Base-by-base conservation (phyloP, 2,797 vertebrate species). In the Anguilla pacifica region DNA sequence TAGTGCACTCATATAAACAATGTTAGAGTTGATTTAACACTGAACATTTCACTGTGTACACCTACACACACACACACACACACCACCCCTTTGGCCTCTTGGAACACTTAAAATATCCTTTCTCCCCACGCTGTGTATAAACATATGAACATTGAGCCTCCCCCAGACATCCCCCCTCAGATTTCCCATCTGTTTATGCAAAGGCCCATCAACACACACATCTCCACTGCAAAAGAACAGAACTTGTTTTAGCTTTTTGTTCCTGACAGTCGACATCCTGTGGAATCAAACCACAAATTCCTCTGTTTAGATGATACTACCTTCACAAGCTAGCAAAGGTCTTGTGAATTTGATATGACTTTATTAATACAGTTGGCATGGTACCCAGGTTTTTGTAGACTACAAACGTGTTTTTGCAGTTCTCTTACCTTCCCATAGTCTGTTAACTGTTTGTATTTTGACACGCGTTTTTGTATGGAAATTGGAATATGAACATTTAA, bases 101-200 rank as follows among this genome's bases (percentile, higher is more conserved):
- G 35, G 15, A 39, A 31, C 6, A 43, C 74, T 81, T 43, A 46
- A 81, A 81, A 81, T 81, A 25, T 81, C 17, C 43, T 82, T 49
- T 82, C 9, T 51, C 43, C 46, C 9, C 46, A 22, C 10, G 46
- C 79, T 82, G 79, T 25, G 9, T 3, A 82, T 51, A 82, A 77
- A 49, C 19, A 49, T n/a, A 51, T 22, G 6, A 51, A 82, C 19
- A 82, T 0, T 49, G 79, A 49, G 3, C 17, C 39, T 19, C 28
- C 70, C 57, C 57, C 57, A 17, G 15, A 59, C 28, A 17, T 39
- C 15, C 39, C 39, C 35, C 31, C 17, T 13, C 79, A 82, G 77
- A 9, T 49, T 46, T 49, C 77, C 77, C 79, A 51, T 82, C 46
- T 25, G 43, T 82, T 82, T 25, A n/a, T 82, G 74, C 74, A 77